Percentiles rank a stretch among this genome's conserved stretches.
Evolutionary conservation across 2,113 vertebrate species (phyloP).

Genomic region (Carlito syrichta): DNA sequence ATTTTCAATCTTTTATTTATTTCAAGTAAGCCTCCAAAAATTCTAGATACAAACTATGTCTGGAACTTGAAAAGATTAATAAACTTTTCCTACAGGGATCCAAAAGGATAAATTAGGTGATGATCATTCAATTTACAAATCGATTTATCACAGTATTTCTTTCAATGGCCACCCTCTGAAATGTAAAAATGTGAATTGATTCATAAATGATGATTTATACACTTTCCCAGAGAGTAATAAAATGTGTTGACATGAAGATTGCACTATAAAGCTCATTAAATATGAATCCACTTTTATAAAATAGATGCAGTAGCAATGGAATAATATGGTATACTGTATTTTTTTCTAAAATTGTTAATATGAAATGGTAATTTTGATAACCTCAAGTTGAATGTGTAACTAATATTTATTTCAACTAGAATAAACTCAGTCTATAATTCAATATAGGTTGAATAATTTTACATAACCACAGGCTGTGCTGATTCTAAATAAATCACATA

Average conservation of each 20-base stretch:
- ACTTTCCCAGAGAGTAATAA: conserved; percentile 6
- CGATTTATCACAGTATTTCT: not conserved
- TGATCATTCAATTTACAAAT: conserved; percentile 30
- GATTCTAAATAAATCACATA: conserved; percentile 30
- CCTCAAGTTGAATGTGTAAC: not conserved
- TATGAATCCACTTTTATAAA: conserved; percentile 21
- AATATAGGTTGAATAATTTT: conserved; percentile 14
- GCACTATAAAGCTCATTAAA: conserved; percentile 34
- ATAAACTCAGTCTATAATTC: not conserved
- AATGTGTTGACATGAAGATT: conserved; percentile 20
- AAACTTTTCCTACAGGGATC: not conserved
- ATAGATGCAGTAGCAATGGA: not conserved
- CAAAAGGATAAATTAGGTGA: not conserved
- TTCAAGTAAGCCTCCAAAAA: not conserved
- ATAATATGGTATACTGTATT: not conserved
- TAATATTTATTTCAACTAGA: conserved; percentile 38
- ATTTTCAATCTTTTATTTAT: not conserved
- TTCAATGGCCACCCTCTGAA: conserved; percentile 9
- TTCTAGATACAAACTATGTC: not conserved
- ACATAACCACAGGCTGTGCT: not conserved
- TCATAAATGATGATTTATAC: conserved; percentile 62
- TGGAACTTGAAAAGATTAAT: conserved; percentile 7
- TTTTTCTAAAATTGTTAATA: not conserved
- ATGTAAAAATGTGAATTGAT: conserved; percentile 48
- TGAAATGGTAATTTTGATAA: not conserved